A percentile compares a stretch with the other conserved stretches of the same genome.
Conservation (phyloP, 2,888 invertebrate genomes). For the Apamea crenata region DNA sequence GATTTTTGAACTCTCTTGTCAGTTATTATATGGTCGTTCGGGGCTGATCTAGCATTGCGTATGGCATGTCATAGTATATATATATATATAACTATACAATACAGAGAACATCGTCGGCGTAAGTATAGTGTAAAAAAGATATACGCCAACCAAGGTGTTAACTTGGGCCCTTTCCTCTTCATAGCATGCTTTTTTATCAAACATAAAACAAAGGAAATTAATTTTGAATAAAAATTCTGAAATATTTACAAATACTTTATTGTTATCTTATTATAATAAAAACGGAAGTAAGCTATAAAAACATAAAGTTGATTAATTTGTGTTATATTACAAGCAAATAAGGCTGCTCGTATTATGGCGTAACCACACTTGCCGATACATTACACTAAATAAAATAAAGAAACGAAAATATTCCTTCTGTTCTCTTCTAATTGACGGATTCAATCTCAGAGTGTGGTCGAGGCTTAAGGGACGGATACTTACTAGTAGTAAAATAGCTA, state of each 20-base stretch:
- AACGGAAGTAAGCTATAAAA: conserved; percentile 63
- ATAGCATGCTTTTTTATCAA: not conserved
- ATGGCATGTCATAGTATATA: not conserved
- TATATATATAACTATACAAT: not conserved
- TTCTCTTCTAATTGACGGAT: conserved; percentile 57
- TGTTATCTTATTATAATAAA: conserved; percentile 63
- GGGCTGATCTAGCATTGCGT: not conserved
- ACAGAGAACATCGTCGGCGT: not conserved
- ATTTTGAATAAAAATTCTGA: conserved; percentile 6
- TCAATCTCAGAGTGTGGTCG: conserved; percentile 50
- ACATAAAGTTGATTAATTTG: conserved; percentile 56
- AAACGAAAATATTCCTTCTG: conserved; percentile 35
- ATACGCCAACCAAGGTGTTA: not conserved
- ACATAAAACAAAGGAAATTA: not conserved
- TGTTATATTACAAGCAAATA: conserved; percentile 47
- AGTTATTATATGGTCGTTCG: not conserved
- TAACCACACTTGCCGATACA: conserved; percentile 40
- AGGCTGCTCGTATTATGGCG: conserved; percentile 46
- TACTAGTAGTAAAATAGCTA: conserved; percentile 43
- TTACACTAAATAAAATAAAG: conserved; percentile 37
- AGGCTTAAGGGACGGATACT: conserved; percentile 59
- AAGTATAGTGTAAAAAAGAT: not conserved
- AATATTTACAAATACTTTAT: conserved; percentile 68
- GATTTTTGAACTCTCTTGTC: not conserved
- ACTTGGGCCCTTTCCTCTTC: not conserved